Conservation (phyloP, 2,888 invertebrate species). For the Esperia sulphurella region DNA sequence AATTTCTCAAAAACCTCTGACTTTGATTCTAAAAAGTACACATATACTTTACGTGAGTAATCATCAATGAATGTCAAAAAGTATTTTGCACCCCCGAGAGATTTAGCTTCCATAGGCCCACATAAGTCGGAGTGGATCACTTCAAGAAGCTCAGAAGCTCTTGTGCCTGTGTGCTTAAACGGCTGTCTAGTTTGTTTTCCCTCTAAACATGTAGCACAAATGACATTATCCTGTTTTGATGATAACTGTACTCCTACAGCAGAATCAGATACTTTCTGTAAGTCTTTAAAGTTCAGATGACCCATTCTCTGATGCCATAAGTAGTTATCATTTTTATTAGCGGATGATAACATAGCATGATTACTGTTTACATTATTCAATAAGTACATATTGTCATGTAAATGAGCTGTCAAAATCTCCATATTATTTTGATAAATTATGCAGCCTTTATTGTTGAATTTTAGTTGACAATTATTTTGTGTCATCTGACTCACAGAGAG, state of each 20-base stretch:
- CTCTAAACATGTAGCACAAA: conserved; percentile 10
- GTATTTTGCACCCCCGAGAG: no score
- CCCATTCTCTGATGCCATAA: no score
- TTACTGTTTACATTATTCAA: no score
- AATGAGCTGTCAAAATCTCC: conserved; percentile 13
- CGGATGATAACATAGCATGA: conserved; percentile 2
- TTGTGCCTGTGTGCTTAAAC: no score
- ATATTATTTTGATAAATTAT: conserved; percentile 8
- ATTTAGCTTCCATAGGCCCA: no score
- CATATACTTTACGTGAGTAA: no score
- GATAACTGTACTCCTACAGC: conserved; percentile 2
- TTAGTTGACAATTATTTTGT: conserved; percentile 16
- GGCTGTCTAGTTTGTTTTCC: conserved; percentile 13
- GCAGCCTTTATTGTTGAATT: conserved; percentile 15
- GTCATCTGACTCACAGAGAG: conserved; percentile 18
- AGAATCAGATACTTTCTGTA: conserved; percentile 3
- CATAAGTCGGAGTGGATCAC: no score
- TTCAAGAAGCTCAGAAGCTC: no score
- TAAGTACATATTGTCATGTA: conserved; percentile 17
- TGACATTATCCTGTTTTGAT: not conserved
- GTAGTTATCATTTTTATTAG: not conserved
- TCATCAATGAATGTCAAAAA: no score
- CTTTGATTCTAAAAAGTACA: no score
- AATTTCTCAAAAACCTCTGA: no score
- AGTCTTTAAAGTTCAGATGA: conserved; percentile 8